Base-by-base conservation (phyloP, 2,797 vertebrate species). In the Otolemur crassicaudatus region DNA sequence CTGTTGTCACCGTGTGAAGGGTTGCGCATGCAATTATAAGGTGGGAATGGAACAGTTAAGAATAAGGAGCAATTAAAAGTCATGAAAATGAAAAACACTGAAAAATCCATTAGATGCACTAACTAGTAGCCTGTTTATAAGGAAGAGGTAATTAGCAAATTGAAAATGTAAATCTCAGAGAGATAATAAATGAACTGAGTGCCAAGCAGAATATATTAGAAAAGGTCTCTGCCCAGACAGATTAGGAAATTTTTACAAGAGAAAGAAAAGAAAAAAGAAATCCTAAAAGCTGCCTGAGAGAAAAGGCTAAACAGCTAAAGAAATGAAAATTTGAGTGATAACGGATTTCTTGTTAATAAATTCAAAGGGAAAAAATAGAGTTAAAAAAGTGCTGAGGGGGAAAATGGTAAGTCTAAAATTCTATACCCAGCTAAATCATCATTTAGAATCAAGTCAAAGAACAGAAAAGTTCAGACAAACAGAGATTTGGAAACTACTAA, bases 261-360 rank as follows among this genome's bases (percentile, higher is more conserved):
- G 29, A 80, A 69, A 77, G 43, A 34, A 80, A 53, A 5, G 23
- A 43, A 25, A 53, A 67, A 83, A 70, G 75, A 77, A 65, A 53
- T 27, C 23, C 13, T 53, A 65, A 56, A 87, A 72, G 12, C 22
- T 63, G 13, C 29, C 40, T 63, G 27, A 49, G 7, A 76, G n/a
- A 95, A 84, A 77, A 65, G n/a, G 17, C 53, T 84, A 82, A 87
- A 67, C 11, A 75, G 13, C 60, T 86, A 86, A 80, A 90, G 60
- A 20, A 90, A 73, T 63, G 43, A 63, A 14, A 61, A n/a, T 12
- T 65, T 49, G 58, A 53, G 16, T 69, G 31, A 23, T 46, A 91
- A 22, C 11, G 20, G 29, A 77, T 70, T 83, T 94, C 40, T 90
- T 7, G 43, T 85, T 16, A 65, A 31, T 25, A 83, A 79, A 60